Percentiles rank a stretch among this genome's conserved stretches.
phyloP scores from a whole-genome alignment of 2,113 vertebrate species.

The Chlorocebus sabaeus region DNA sequence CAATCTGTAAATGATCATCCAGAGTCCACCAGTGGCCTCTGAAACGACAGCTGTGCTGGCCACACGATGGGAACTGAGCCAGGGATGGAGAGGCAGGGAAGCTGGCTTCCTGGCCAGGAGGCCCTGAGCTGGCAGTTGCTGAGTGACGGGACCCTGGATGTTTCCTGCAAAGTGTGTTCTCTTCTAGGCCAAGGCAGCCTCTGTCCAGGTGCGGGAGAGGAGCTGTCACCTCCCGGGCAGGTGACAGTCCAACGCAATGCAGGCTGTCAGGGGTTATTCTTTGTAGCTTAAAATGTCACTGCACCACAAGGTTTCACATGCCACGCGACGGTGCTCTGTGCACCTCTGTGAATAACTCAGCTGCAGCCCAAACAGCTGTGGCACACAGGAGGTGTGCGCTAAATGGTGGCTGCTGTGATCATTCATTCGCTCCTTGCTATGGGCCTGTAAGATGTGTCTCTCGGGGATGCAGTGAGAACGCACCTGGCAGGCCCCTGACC shows the following conservation, averaged over 20 bases:
- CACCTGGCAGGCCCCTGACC: fast-evolving
- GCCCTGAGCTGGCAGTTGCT: neutral
- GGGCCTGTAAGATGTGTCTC: fast-evolving
- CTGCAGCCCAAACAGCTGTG: fast-evolving
- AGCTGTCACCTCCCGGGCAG: neutral
- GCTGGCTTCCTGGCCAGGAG: neutral
- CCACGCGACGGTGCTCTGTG: fast-evolving
- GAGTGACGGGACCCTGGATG: neutral
- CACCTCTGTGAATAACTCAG: neutral
- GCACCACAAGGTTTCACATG: neutral
- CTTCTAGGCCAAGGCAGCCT: neutral
- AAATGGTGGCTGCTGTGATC: fast-evolving
- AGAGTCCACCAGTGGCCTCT: conserved; percentile 45
- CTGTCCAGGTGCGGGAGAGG: fast-evolving
- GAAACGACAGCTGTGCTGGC: neutral
- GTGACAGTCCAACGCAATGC: neutral
- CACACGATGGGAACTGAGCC: neutral
- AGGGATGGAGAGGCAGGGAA: neutral
- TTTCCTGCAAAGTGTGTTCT: fast-evolving
- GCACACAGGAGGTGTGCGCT: fast-evolving
- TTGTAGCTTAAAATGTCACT: fast-evolving
- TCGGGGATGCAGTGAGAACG: fast-evolving
- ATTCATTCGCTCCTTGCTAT: fast-evolving
- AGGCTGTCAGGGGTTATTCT: neutral
- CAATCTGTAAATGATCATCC: conserved; percentile 61